Evolutionary conservation across 2,888 invertebrate species (phyloP), one percentile per base, ranked within the genome.

Genomic region (Prionchulus punctatus): DNA sequence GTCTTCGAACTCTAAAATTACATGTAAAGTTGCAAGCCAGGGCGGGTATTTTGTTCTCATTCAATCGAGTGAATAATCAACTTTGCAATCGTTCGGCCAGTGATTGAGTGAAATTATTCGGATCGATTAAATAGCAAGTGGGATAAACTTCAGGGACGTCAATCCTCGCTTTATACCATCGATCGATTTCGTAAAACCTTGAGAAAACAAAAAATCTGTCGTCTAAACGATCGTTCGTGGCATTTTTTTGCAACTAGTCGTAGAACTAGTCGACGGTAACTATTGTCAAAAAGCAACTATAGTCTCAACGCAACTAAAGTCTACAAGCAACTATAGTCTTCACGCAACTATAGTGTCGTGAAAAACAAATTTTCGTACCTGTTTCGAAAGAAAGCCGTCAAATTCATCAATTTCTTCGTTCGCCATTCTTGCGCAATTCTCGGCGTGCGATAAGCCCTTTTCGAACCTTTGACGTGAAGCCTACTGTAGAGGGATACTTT

Each of bases 81-180:
- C 28, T 43, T 43, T 48, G 53, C 43, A 43, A 25, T 58, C 62
- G 26, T 26, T 67, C 63, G 1, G 55, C 59, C 4, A 68, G 45
- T 3, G 66, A 63, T 42, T 60, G 56, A 7, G 47, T 52, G 56
- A 63, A 60, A 4, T 63, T 50, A 2, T 64, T 57, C 1, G 69
- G 69, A 43, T 69, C 67, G 54, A 69, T 66, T 30, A 66, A 58
- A 53, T 67, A 64, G 60, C 67, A 58, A 23, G 64, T 57, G 1
- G 68, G 69, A 2, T 64, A 53, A 28, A 58, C 54, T 51, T 66
- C 64, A 3, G 67, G 70, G 52, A 65, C 67, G 49, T 66, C 62
- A 52, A 70, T 70, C 1, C 70, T 60, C 12, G 70, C 70, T 56
- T 70, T 70, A 62, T 70, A 70, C 70, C 70, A 70, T 45, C 62